Evolutionary conservation across 2,113 vertebrate species (phyloP), one percentile per base, ranked within the genome.

Genomic region (Gavia stellata): DNA sequence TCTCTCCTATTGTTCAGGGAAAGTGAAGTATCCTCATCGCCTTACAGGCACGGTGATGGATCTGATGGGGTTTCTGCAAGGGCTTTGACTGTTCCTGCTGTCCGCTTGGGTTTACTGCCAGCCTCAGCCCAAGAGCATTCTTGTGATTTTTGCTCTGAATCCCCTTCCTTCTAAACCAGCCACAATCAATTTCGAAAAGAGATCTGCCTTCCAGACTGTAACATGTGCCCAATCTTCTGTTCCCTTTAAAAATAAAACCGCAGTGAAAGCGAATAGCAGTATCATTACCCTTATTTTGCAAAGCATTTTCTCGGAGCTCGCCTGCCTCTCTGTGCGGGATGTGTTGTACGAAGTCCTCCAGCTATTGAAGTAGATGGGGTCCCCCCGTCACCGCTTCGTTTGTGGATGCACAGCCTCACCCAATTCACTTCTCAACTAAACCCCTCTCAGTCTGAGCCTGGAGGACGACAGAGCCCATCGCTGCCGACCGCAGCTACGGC

Each of bases 11-110:
- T 94, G 94, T 96, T 94, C 63, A 86, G 84, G 75, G 90, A 96
- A 96, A 97, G 93, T 92, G 96, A 86, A 95, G 86, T 81, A 88
- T 91, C 93, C 84, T 83, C 95, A 70, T 91, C 33, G 21, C 90
- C 81, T 95, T 77, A 55, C 85, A 79, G 88, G 45, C 72, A 81
- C 1, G 62, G 80, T 58, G 95, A 92, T 90, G 66, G 88, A 92
- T 89, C 91, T 62, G 82, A 85, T 84, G 81, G 44, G 18, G 53
- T 66, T 91, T 50, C 87, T 33, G 12, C 45, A 62, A 56, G 36
- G 38, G 83, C 52, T 93, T 91, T 86, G 70, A 74, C 80, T 59
- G 58, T 14, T 83, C 38, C 81, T 82, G 29, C 42, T 87, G 33
- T 47, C 86, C 28, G 2, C 70, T 82, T 53, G 16, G 15, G 85